Evolutionary conservation across 2,797 vertebrate species (phyloP), one percentile per base, ranked within the genome.

Genomic region (Carapus acus): DNA sequence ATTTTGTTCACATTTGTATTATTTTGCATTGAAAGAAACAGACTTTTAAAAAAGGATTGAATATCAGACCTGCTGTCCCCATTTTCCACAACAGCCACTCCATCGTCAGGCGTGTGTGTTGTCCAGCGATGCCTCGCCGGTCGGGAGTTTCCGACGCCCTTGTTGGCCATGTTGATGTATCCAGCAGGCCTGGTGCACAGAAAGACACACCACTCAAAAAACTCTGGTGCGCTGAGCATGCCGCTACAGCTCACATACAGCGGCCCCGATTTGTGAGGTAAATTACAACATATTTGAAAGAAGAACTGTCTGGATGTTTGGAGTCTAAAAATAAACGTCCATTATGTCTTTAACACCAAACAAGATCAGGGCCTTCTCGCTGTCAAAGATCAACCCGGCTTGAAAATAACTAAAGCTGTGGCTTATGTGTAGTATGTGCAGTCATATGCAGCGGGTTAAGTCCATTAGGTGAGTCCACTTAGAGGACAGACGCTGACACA

Each of bases 61-160:
- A n/a, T n/a, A n/a, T 65, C 85, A 68, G 23, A 90, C 96, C 94
- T 93, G 89, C 85, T 80, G 55, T 79, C 80, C 57, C 91, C 88
- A 33, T 93, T 92, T 81, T 91, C 92, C 49, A 88, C 68, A 51
- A 66, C 79, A 31, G 88, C 78, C 0, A 90, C 83, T 43, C 94
- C 89, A 27, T 91, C 87, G 12, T 89, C 87, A 0, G 44, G 48
- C 12, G 76, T 63, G 68, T 66, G 81, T 52, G 70, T 51, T 14
- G 85, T 77, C 21, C 79, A 58, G n/a, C 74, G 71, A 17, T 79
- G 82, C 31, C 57, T 58, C 23, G 73, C 41, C 19, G 86, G 79
- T 40, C 87, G 86, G 22, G 91, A 90, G 38, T 78, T 85, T 18
- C 90, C 88, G 20, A 89, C 91, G 78, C 82, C 77, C 58, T 84